Conservation (phyloP, 2,888 invertebrate genomes). For the Chrysina gloriosa region DNA sequence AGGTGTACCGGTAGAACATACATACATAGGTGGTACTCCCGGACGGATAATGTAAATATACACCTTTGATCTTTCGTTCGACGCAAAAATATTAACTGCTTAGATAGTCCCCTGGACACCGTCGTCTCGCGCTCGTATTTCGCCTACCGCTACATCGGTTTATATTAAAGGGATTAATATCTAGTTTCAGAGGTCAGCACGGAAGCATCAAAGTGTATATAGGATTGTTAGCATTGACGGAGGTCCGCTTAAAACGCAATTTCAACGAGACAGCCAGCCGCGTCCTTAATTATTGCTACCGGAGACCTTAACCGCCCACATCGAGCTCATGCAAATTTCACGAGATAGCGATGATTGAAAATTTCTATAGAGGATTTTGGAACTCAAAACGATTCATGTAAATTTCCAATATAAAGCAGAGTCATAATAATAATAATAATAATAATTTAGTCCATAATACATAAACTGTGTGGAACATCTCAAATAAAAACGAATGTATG, state of each 20-base stretch:
- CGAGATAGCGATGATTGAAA: no score
- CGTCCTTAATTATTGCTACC: background rate
- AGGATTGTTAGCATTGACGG: slow-evolving; percentile 8
- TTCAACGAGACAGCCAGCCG: background rate
- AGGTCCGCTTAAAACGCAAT: background rate
- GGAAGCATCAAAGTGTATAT: slow-evolving; percentile 10
- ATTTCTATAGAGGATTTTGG: no score
- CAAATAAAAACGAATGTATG: no score
- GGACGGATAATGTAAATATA: slow-evolving; percentile 25
- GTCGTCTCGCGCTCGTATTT: slow-evolving; percentile 1
- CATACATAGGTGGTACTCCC: slow-evolving; percentile 14
- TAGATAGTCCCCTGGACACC: background rate
- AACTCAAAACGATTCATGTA: no score
- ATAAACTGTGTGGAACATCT: no score
- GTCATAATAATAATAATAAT: no score
- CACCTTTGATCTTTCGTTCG: slow-evolving; percentile 13
- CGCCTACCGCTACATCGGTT: slow-evolving; percentile 6
- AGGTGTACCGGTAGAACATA: slow-evolving; percentile 5
- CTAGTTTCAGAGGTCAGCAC: slow-evolving; percentile 8
- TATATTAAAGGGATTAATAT: slow-evolving; percentile 14
- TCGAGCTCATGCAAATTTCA: background rate
- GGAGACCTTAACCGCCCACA: background rate
- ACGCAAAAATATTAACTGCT: slow-evolving; percentile 14
- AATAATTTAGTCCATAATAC: no score
- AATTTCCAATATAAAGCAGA: no score